Percentiles rank a stretch among this genome's conserved stretches.
These are phyloP conservation scores for Drosophila antonietae DNA, from an alignment of 2,888 invertebrate genomes.

Conservation along the genomic window DNA sequence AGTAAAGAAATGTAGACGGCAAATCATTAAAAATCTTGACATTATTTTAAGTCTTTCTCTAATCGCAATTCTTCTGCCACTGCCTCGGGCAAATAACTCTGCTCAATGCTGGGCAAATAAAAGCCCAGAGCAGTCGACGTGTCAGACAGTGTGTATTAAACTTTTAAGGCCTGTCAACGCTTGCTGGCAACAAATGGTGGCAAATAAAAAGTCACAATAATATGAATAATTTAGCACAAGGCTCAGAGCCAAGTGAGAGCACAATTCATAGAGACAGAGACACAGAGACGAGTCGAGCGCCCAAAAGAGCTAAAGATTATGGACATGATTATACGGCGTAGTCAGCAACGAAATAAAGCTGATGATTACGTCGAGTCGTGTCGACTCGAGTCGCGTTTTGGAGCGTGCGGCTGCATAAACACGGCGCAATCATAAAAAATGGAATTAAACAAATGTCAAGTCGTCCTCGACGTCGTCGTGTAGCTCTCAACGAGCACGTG, in stretches of 20 bases:
- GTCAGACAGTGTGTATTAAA: slow-evolving; percentile 41
- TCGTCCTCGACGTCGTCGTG: slow-evolving; percentile 24
- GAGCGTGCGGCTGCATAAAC: slow-evolving; percentile 70
- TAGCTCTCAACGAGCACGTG: slow-evolving; percentile 70
- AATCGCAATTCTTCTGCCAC: not conserved
- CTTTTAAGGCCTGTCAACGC: slow-evolving; percentile 67
- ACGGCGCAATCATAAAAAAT: slow-evolving; percentile 73
- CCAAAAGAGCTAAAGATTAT: slow-evolving; percentile 64
- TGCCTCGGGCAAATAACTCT: not conserved
- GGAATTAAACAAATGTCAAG: slow-evolving; percentile 74
- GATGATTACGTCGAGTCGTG: slow-evolving; percentile 42
- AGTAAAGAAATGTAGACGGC: too few relatives aligned
- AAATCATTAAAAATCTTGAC: not conserved
- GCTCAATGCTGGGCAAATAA: slow-evolving; percentile 12
- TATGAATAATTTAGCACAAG: slow-evolving; percentile 58
- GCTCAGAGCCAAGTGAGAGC: slow-evolving; percentile 11
- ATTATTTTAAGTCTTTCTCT: not conserved
- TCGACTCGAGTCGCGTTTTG: slow-evolving; percentile 18
- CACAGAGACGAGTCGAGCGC: slow-evolving; percentile 14
- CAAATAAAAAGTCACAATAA: slow-evolving; percentile 69
- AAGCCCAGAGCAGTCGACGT: slow-evolving; percentile 11
- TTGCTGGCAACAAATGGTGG: slow-evolving; percentile 38
- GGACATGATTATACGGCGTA: slow-evolving; percentile 54
- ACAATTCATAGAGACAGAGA: not conserved
- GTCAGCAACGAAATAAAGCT: slow-evolving; percentile 47